Evolutionary conservation across 1,140 invertebrate genomes (phyloP), one percentile per base, ranked within the genome.

Genomic region (Hylaeus volcanicus): DNA sequence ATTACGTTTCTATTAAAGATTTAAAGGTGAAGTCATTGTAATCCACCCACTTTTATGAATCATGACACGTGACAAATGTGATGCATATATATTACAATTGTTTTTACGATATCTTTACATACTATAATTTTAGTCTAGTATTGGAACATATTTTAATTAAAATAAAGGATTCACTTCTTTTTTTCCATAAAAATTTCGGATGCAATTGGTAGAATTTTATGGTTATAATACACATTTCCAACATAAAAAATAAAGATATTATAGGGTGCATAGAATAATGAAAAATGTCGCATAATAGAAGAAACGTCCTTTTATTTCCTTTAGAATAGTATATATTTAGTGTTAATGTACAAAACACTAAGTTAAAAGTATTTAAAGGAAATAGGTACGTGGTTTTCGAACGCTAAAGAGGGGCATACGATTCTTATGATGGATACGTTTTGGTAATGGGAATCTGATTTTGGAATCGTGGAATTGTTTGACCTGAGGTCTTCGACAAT

Each of bases 391-490:
- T 90, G 98, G 98, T 94, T 98, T 96, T 89, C 96, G 96, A 91
- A 98, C 96, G 77, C 97, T 97, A 95, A 98, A 97, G 87, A 95
- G 94, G 85, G 96, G 96, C 94, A 97, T 95, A 83, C 95, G 95
- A 93, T 97, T 97, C 91, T 96, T 96, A 88, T 97, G 95, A 86
- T 97, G 96, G 81, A 99, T 98, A 85, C 98, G 95, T 94, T 99
- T 98, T 48, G 98, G 97, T 93, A 99, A 94, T 78, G 99, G 99
- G 96, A 99, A 99, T 90, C 95, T 96, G 93, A 99, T 99, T 89
- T 96, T 97, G 58, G 97, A 96, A 94, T 99, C 97, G 93, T 99
- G 99, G 96, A 99, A 99, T 94, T 99, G 99, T 94, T 99, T 99
- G 39, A 99, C 96, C 90, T 98, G 96, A 5, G 98, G 97, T 89